Conservation (phyloP, 2,888 invertebrate genomes). For the Polymixis flavicincta region DNA sequence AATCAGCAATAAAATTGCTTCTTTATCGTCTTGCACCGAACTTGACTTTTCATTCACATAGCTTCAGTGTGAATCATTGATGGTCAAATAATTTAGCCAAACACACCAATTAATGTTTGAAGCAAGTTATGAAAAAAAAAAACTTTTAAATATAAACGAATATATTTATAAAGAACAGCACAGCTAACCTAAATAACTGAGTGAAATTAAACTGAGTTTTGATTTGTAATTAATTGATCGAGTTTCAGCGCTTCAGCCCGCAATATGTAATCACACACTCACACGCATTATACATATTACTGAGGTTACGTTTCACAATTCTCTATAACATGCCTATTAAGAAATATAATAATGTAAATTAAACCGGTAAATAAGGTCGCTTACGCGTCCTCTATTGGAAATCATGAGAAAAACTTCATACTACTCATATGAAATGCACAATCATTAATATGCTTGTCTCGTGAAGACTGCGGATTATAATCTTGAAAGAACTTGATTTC, state of each 20-base stretch:
- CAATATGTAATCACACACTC: constrained; percentile 54
- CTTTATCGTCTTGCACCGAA: constrained; percentile 5
- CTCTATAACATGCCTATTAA: not conserved
- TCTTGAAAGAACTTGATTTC: too few species aligned
- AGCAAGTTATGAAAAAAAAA: constrained; percentile 4
- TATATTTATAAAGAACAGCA: constrained; percentile 31
- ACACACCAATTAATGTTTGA: constrained; percentile 25
- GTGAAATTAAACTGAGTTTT: constrained; percentile 49
- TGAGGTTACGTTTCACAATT: constrained; percentile 59
- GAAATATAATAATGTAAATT: not conserved
- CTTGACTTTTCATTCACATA: constrained; percentile 32
- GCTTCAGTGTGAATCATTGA: constrained; percentile 49
- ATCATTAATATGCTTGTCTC: too few species aligned
- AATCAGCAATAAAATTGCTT: not conserved
- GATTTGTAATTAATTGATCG: constrained; percentile 58
- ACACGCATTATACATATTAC: constrained; percentile 59
- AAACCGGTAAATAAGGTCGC: too few species aligned
- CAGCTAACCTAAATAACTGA: constrained; percentile 59
- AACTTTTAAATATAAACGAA: constrained; percentile 11
- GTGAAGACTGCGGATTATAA: too few species aligned
- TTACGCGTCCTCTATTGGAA: not conserved
- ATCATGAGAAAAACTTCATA: too few species aligned
- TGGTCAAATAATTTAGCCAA: constrained; percentile 26
- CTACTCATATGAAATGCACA: too few species aligned
- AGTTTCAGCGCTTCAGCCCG: constrained; percentile 62